Conservation (phyloP, 2,797 vertebrate genomes). For the Microcaecilia unicolor region DNA sequence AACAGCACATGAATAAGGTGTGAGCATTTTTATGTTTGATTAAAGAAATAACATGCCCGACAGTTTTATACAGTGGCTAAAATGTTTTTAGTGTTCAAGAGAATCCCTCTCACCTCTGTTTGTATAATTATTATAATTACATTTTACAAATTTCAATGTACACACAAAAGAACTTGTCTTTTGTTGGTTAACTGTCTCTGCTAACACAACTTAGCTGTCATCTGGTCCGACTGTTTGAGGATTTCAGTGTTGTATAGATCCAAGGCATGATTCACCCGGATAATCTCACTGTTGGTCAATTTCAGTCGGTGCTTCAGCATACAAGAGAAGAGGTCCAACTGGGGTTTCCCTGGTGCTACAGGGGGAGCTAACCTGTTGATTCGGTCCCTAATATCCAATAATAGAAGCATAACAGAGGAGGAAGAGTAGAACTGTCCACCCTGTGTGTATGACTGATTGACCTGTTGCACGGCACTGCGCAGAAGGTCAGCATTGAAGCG, state of each 20-base stretch:
- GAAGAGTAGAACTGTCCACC: conserved; percentile 95
- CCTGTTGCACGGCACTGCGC: conserved; percentile 93
- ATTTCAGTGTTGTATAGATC: conserved; percentile 98
- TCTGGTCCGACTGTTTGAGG: conserved; percentile 95
- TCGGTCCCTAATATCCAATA: conserved; percentile 96
- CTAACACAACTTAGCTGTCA: conserved; percentile 97
- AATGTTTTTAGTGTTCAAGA: conserved; percentile 70
- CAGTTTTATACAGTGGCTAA: conserved; percentile 82
- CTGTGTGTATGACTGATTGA: conserved; percentile 97
- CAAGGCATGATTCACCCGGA: conserved; percentile 92
- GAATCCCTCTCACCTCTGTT: conserved; percentile 54
- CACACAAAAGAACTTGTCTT: conserved; percentile 45
- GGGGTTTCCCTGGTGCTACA: conserved; percentile 86
- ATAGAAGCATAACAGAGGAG: conserved; percentile 91
- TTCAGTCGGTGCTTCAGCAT: conserved; percentile 97
- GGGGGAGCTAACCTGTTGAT: conserved; percentile 95
- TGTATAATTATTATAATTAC: conserved; percentile 88
- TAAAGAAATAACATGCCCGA: conserved; percentile 89
- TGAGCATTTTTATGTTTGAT: conserved; percentile 69
- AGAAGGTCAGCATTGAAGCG: conserved; percentile 92
- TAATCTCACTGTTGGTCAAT: conserved; percentile 97
- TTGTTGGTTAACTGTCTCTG: conserved; percentile 44
- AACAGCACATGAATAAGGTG: conserved; percentile 69
- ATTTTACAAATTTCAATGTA: conserved; percentile 80
- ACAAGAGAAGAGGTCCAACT: conserved; percentile 97